phyloP scores from a whole-genome alignment of 2,797 vertebrate species.

The Diglossa cyanea region DNA sequence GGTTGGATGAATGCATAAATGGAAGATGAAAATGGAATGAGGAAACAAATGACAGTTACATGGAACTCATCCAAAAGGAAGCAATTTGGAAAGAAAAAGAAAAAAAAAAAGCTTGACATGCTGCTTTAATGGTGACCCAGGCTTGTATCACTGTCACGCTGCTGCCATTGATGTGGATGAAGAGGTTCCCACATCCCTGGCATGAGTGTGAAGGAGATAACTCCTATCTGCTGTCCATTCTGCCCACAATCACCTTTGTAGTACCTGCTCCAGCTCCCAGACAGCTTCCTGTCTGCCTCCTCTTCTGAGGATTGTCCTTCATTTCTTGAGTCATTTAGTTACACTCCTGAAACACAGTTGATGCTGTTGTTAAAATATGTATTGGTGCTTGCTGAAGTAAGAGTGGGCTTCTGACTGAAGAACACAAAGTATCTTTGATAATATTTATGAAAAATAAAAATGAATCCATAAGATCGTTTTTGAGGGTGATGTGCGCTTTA shows the following conservation, averaged over 20 bases:
- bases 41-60: background rate
- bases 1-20: background rate
- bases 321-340: background rate
- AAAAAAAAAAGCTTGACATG: background rate
- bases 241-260: background rate
- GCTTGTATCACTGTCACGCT: background rate
- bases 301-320: background rate
- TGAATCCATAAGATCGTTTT: background rate
- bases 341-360: background rate
- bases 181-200: constrained; percentile 16
- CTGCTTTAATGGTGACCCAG: background rate
- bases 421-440: background rate
- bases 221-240: background rate
- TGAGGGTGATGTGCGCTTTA: background rate
- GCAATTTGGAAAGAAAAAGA: background rate
- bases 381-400: background rate
- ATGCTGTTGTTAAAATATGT: background rate
- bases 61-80: background rate
- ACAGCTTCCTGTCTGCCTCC: background rate
- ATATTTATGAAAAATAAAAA: background rate
- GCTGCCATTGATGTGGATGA: constrained; percentile 1
- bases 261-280: background rate
- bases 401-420: background rate
- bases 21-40: background rate
- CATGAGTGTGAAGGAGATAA: background rate